Percentiles rank a stretch among this genome's conserved stretches.
Evolutionary conservation across 2,797 vertebrate genomes (phyloP).

Genomic region (Fistularia tabacaria): DNA sequence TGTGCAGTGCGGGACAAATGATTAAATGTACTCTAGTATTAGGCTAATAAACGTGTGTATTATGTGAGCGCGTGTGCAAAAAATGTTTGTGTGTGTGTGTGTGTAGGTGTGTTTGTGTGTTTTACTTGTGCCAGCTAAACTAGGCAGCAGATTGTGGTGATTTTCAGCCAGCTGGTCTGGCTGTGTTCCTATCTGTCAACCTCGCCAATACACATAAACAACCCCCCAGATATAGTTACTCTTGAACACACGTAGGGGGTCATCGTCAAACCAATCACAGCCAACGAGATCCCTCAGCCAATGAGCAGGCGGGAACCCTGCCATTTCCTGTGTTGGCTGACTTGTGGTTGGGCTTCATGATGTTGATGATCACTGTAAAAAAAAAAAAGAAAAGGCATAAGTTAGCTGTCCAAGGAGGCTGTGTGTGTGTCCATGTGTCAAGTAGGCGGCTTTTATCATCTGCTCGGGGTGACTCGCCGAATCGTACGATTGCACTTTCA

Average conservation of each 20-base stretch:
- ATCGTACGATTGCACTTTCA: too few species aligned
- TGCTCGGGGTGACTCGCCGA: conserved; percentile 13
- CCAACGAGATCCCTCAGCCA: conserved; percentile 41
- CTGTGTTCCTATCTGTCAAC: conserved; percentile 52
- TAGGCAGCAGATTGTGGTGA: conserved; percentile 65
- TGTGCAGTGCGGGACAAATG: conserved; percentile 20
- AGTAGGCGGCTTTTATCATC: conserved; percentile 16
- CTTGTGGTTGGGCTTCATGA: conserved; percentile 44
- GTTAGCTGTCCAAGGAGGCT: conserved; percentile 22
- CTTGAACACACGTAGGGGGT: conserved; percentile 24
- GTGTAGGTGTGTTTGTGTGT: conserved; percentile 2
- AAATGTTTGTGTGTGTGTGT: conserved; percentile 13
- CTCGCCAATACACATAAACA: conserved; percentile 20
- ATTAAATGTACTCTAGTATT: conserved; percentile 30
- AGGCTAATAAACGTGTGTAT: conserved; percentile 15
- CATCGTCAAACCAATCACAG: conserved; percentile 44
- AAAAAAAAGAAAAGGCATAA: conserved; percentile 67
- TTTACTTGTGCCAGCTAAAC: conserved; percentile 34
- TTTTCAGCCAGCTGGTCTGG: conserved; percentile 68
- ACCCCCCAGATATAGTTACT: neutral
- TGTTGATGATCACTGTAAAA: conserved; percentile 56
- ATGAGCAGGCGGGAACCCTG: conserved; percentile 34
- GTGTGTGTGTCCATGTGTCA: neutral
- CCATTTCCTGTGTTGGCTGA: conserved; percentile 46
- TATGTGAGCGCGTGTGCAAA: neutral